Evolutionary conservation across 1,140 invertebrate species (phyloP).

Genomic region (Listronotus bonariensis): DNA sequence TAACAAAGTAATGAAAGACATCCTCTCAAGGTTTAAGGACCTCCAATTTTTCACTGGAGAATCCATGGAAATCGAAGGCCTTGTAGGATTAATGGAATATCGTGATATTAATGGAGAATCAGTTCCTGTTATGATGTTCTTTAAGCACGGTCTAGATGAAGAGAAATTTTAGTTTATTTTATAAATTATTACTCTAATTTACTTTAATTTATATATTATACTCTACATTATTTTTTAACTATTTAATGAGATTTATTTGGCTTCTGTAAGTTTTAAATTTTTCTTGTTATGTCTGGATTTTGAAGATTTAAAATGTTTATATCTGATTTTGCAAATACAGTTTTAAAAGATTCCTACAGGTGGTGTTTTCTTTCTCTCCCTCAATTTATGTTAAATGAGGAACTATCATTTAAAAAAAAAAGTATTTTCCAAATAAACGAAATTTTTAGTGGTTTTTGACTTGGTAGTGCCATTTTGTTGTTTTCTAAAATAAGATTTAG

Average conservation of each 20-base stretch:
- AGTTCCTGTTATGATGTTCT: slow-evolving; percentile 89
- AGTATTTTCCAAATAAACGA: too few species aligned
- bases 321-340: not conserved
- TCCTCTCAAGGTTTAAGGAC: slow-evolving; percentile 89
- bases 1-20: slow-evolving; percentile 94
- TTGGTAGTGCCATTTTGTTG: too few species aligned
- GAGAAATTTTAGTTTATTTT: slow-evolving; percentile 81
- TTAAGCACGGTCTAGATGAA: slow-evolving; percentile 92
- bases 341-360: not conserved
- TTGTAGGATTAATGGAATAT: slow-evolving; percentile 93
- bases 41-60: slow-evolving; percentile 94
- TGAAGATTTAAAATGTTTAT: not conserved
- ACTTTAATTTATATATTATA: slow-evolving; percentile 21
- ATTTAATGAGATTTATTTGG: not conserved
- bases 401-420: too few species aligned
- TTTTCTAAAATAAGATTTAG: too few species aligned
- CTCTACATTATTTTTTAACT: not conserved
- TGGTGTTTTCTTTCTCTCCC: not conserved
- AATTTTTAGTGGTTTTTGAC: too few species aligned
- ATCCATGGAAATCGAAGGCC: slow-evolving; percentile 91
- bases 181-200: slow-evolving; percentile 17
- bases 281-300: not conserved
- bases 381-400: too few species aligned
- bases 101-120: slow-evolving; percentile 83
- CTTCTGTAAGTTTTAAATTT: not conserved